Conservation (phyloP, 1,140 invertebrate species). For the Drosophila nikananu region DNA sequence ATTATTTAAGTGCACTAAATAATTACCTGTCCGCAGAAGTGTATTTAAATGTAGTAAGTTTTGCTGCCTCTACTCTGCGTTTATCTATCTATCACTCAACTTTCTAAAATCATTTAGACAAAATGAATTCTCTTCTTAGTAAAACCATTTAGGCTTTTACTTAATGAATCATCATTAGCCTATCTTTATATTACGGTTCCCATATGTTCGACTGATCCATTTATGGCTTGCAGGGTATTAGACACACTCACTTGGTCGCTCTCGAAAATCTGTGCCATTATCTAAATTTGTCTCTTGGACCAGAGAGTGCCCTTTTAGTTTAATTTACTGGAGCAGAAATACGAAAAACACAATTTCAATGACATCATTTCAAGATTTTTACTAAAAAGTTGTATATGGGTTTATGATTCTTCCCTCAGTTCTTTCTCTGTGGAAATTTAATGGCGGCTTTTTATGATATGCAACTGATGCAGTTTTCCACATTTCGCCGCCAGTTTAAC, state of each 20-base stretch:
- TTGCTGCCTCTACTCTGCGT: too few relatives aligned
- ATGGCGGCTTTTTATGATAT: slow-evolving; percentile 7
- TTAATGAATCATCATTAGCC: slow-evolving; percentile 17
- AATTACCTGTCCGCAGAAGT: not conserved
- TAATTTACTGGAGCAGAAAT: slow-evolving; percentile 59
- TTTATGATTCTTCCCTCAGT: slow-evolving; percentile 15
- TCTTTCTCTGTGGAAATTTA: slow-evolving; percentile 9
- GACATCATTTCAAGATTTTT: slow-evolving; percentile 50
- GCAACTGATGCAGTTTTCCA: slow-evolving; percentile 22
- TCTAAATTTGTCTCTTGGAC: slow-evolving; percentile 72
- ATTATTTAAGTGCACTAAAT: not conserved
- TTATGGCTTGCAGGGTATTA: slow-evolving; percentile 47
- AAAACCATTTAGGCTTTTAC: not conserved
- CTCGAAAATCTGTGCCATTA: slow-evolving; percentile 66
- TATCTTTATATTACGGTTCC: slow-evolving; percentile 34
- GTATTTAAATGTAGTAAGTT: not conserved
- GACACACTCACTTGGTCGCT: slow-evolving; percentile 20
- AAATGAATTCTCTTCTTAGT: not conserved
- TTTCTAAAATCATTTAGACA: slow-evolving; percentile 27
- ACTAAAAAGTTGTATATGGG: slow-evolving; percentile 5
- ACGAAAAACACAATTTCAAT: slow-evolving; percentile 50
- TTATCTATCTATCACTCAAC: not conserved
- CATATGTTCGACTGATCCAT: not conserved
- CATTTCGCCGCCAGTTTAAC: slow-evolving; percentile 23
- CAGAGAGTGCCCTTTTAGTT: slow-evolving; percentile 60